Base-by-base conservation (phyloP, 1,140 invertebrate species). In the Gyrodactylus salaris region DNA sequence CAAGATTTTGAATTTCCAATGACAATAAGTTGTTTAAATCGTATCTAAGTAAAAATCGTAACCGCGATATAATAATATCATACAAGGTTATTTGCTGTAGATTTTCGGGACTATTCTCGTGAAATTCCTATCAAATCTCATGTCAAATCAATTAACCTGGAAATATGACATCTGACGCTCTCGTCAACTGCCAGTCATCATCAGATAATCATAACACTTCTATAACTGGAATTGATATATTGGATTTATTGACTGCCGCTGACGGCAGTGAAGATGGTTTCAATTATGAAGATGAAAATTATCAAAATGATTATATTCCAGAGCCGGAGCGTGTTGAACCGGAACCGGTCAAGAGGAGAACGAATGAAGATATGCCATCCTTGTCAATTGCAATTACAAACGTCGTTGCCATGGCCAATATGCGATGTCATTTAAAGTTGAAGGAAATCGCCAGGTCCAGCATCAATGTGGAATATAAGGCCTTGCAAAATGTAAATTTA, bases 341-440 rank as follows among this genome's bases (percentile, higher is more conserved):
- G 1, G 26, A 24, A 24, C 21, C 25, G 1, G 1, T 1, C 1
- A 24, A 25, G n/a, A 1, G 26, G 25, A 20, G 20, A 24, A 1
- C n/a, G 1, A 25, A 16, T 24, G 23, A 71, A 71, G n/a, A n/a
- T n/a, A 71, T 24, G 25, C 70, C 70, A 7, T 25, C 21, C 20
- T 25, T 71, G 20, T 16, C 25, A 25, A 24, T 71, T 24, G 25
- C 21, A 25, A 71, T 71, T 24, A 24, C 90, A 82, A 99, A 98
- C 85, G 92, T 99, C 77, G 91, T 98, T 75, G 94, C 91, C 81
- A 93, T 88, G 81, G 98, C 96, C 83, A 91, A 87, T 84, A 89
- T 96, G 73, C 85, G 89, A 78, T 96, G 93, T 82, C 92, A 98
- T 83, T 84, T 99, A 76, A 94, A 98, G 84, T 84, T 99, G 76